Percentiles rank a stretch among this genome's conserved stretches.
Evolutionary conservation across 92 coral and sea anemone species (phyloP).

Genomic region (Epizoanthus stellaris): DNA sequence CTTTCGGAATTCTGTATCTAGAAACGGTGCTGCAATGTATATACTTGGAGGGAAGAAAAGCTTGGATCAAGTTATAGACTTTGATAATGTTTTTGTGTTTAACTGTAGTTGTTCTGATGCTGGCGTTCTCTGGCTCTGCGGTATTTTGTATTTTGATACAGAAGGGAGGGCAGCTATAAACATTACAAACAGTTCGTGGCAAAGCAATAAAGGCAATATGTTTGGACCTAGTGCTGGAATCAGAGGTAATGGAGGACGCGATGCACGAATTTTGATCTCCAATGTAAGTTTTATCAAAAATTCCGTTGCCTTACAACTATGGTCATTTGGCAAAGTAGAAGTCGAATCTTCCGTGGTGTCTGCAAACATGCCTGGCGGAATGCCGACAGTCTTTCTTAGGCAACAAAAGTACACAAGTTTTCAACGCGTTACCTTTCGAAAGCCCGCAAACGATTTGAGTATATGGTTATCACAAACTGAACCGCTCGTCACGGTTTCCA

Average conservation of each 20-base stretch:
- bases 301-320: neutral
- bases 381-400: neutral
- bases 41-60: neutral
- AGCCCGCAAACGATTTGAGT: neutral
- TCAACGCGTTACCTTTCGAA: slow-evolving; percentile 3
- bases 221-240: too few species aligned
- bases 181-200: neutral
- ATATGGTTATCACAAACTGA: neutral
- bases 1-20: slow-evolving; percentile 12
- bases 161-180: neutral
- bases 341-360: neutral
- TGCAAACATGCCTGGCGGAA: neutral
- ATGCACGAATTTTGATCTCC: neutral
- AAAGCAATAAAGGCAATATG: neutral
- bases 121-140: too few species aligned
- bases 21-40: neutral
- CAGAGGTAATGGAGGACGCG: neutral
- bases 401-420: neutral
- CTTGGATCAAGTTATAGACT: neutral
- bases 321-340: slow-evolving; percentile 11
- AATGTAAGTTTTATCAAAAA: neutral
- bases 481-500: neutral
- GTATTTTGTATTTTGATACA: neutral
- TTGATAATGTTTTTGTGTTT: slow-evolving; percentile 17
- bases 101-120: slow-evolving; percentile 2